Conservation (phyloP, 2,888 invertebrate genomes). For the Phengaris alcon region DNA sequence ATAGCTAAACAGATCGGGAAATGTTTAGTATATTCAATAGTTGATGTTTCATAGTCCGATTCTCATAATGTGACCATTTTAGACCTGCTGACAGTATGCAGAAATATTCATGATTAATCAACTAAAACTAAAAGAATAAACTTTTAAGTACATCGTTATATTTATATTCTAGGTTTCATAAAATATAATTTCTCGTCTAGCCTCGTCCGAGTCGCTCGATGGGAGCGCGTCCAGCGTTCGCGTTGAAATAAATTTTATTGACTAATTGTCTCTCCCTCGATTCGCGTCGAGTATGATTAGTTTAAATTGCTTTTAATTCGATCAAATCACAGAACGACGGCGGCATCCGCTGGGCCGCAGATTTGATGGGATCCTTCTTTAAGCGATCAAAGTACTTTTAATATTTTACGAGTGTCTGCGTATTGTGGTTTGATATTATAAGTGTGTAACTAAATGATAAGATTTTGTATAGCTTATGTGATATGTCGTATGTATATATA, state of each 20-base stretch:
- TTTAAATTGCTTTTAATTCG: slow-evolving; percentile 64
- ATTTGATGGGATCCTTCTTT: slow-evolving; percentile 42
- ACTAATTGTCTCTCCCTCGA: slow-evolving; percentile 54
- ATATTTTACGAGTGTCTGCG: slow-evolving; percentile 10
- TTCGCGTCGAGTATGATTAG: slow-evolving; percentile 47
- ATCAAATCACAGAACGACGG: slow-evolving; percentile 61
- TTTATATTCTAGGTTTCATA: background rate
- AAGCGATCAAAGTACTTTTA: slow-evolving; percentile 35
- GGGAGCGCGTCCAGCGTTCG: slow-evolving; percentile 18
- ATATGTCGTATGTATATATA: too few species aligned
- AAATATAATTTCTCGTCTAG: background rate
- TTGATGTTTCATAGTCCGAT: too few species aligned
- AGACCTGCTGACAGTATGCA: too few species aligned
- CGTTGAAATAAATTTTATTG: slow-evolving; percentile 52
- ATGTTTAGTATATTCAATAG: too few species aligned
- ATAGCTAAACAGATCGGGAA: too few species aligned
- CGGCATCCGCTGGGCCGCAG: slow-evolving; percentile 54
- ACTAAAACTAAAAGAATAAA: too few species aligned
- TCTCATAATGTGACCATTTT: too few species aligned
- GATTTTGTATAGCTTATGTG: too few species aligned
- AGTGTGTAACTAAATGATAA: background rate
- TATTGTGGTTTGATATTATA: background rate
- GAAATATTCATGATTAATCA: too few species aligned
- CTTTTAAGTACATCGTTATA: background rate
- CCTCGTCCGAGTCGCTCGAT: background rate